A percentile compares a stretch with the other conserved stretches of the same genome.
These are phyloP conservation scores for Caenorhabditis tropicalis DNA, from an alignment of 1,140 invertebrate species.

Conservation along the genomic window DNA sequence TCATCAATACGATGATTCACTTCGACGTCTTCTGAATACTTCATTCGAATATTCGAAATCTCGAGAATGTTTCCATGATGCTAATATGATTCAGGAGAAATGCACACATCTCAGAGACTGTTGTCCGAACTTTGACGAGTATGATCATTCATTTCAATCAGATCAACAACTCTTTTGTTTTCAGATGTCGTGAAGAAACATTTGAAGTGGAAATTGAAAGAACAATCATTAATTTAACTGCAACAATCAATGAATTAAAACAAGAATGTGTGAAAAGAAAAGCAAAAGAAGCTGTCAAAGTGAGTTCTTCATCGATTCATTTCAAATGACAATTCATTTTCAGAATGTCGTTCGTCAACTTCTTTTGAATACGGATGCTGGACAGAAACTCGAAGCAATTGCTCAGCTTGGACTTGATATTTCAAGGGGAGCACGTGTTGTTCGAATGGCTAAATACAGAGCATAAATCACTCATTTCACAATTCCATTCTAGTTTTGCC, in stretches of 20 bases:
- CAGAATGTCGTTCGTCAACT: slow-evolving; percentile 32
- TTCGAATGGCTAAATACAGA: slow-evolving; percentile 38
- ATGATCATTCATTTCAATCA: neutral
- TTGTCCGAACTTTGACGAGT: slow-evolving; percentile 56
- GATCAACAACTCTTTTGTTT: neutral
- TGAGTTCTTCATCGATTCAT: neutral
- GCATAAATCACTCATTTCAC: neutral
- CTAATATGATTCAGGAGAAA: slow-evolving; percentile 53
- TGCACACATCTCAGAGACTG: slow-evolving; percentile 48
- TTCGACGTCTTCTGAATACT: slow-evolving; percentile 38
- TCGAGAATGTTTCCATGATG: slow-evolving; percentile 49
- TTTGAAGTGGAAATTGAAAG: slow-evolving; percentile 45
- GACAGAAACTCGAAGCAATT: neutral
- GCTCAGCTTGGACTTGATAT: slow-evolving; percentile 41
- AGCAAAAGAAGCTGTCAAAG: slow-evolving; percentile 47
- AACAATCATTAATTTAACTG: slow-evolving; percentile 47
- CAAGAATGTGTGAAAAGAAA: slow-evolving; percentile 46
- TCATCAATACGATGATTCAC: slow-evolving; percentile 9
- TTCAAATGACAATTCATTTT: neutral
- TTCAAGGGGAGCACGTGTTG: slow-evolving; percentile 17
- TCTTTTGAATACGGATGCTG: slow-evolving; percentile 6
- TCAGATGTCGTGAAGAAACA: slow-evolving; percentile 52
- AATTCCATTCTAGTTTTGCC: neutral
- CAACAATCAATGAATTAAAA: slow-evolving; percentile 47
- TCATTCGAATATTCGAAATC: slow-evolving; percentile 34